Percentiles rank a stretch among this genome's conserved stretches.
Evolutionary conservation across 2,888 invertebrate species (phyloP).

Genomic region (Unio delphinus): DNA sequence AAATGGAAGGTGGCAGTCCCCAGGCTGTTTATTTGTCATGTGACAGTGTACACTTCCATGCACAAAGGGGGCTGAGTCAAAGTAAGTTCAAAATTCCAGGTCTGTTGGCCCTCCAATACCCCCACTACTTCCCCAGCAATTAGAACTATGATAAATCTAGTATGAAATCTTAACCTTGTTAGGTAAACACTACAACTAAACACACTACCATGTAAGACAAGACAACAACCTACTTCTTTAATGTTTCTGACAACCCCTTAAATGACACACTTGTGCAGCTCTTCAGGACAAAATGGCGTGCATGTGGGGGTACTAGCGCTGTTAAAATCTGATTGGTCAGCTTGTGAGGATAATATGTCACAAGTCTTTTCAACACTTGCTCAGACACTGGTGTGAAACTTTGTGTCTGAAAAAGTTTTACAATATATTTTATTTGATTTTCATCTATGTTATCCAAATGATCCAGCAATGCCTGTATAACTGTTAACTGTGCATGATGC

Average conservation of each 20-base stretch:
- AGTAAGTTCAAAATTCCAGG: no score
- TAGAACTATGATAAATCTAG: no score
- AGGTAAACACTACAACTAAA: no score
- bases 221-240: no score
- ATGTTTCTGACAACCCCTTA: slow-evolving; percentile 14
- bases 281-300: slow-evolving; percentile 26
- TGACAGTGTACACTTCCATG: no score
- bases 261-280: slow-evolving; percentile 21
- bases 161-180: no score
- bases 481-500: slow-evolving; percentile 2
- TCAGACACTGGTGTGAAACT: slow-evolving; percentile 33
- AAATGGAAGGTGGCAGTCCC: no score
- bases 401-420: slow-evolving; percentile 21
- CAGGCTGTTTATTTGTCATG: no score
- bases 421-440: neutral
- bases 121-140: no score
- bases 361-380: slow-evolving; percentile 25
- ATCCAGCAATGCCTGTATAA: slow-evolving; percentile 11
- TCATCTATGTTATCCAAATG: slow-evolving; percentile 4
- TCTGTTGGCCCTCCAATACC: no score
- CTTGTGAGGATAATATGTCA: slow-evolving; percentile 27
- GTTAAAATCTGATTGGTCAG: slow-evolving; percentile 28
- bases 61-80: no score
- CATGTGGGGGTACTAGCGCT: slow-evolving; percentile 29
- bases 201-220: no score